These are phyloP conservation scores for Enteromius thamalakanensis DNA, from an alignment of 2,797 vertebrate genomes.

Conservation along the genomic window DNA sequence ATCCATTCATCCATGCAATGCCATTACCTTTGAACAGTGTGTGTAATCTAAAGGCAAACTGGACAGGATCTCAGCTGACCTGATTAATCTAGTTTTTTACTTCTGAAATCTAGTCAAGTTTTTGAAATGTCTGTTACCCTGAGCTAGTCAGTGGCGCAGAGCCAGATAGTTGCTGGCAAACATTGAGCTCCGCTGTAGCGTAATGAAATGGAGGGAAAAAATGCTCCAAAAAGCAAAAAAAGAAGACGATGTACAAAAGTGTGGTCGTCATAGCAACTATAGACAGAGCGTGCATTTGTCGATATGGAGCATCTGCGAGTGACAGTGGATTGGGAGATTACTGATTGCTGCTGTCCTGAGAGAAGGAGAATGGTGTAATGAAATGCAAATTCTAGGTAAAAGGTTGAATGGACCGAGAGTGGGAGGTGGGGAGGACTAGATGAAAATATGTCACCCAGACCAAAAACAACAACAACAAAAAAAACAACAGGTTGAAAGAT, in stretches of 20 bases:
- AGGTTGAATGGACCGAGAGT: not conserved
- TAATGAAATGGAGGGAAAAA: conserved; percentile 36
- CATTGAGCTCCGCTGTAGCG: conserved; percentile 1
- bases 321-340: conserved; percentile 31
- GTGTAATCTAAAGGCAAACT: not conserved
- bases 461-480: not conserved
- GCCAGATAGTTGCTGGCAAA: conserved; percentile 28
- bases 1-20: not conserved
- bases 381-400: conserved; percentile 18
- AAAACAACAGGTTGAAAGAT: not conserved
- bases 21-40: not conserved
- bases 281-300: conserved; percentile 43
- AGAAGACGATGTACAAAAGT: conserved; percentile 36
- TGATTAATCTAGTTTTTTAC: not conserved
- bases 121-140: not conserved
- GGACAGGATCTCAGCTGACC: not conserved
- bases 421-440: not conserved
- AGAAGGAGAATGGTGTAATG: conserved; percentile 10
- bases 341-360: conserved; percentile 10
- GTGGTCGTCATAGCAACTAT: conserved; percentile 58
- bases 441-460: not conserved
- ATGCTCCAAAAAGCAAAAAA: conserved; percentile 38
- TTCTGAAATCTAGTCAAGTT: not conserved
- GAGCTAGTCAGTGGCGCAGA: not conserved
- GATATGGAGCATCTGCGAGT: conserved; percentile 55